Evolutionary conservation across 2,888 invertebrate species (phyloP).

Genomic region (Apodemia mormo): DNA sequence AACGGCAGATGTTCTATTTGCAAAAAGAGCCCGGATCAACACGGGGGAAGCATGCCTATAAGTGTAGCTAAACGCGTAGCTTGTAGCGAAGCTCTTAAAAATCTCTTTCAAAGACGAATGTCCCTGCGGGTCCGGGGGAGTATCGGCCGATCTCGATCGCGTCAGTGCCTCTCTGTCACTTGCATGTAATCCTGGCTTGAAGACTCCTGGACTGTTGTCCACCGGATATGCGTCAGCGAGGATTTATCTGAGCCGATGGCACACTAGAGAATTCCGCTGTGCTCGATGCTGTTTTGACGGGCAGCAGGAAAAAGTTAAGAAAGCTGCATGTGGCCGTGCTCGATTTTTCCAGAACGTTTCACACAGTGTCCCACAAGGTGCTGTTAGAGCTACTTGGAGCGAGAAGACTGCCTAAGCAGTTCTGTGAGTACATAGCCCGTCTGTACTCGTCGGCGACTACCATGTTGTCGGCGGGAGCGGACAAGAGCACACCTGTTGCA

Average conservation of each 20-base stretch:
- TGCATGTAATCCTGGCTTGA: slow-evolving; percentile 42
- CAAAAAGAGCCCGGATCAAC: no score
- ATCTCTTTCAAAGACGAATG: slow-evolving; percentile 32
- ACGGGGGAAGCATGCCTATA: no score
- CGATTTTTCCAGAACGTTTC: slow-evolving; percentile 66
- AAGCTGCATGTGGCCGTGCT: slow-evolving; percentile 54
- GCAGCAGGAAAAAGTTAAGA: slow-evolving; percentile 36
- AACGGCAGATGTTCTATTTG: no score
- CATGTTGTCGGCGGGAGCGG: slow-evolving; percentile 36
- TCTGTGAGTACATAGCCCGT: slow-evolving; percentile 31
- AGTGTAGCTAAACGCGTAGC: no score
- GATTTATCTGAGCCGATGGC: no score
- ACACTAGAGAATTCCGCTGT: no score
- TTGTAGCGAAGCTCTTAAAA: no score
- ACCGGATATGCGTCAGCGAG: slow-evolving; percentile 33
- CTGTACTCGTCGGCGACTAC: slow-evolving; percentile 48
- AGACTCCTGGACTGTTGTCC: slow-evolving; percentile 37
- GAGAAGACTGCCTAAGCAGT: slow-evolving; percentile 46
- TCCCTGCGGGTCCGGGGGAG: slow-evolving; percentile 38
- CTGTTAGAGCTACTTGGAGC: slow-evolving; percentile 45
- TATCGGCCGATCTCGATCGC: slow-evolving; percentile 26
- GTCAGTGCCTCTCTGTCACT: slow-evolving; percentile 42
- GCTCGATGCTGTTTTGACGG: slow-evolving; percentile 42
- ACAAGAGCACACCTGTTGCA: slow-evolving; percentile 36
- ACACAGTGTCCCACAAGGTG: slow-evolving; percentile 48